Evolutionary conservation across 2,888 invertebrate genomes (phyloP).

Genomic region (Cephus nigrinus): DNA sequence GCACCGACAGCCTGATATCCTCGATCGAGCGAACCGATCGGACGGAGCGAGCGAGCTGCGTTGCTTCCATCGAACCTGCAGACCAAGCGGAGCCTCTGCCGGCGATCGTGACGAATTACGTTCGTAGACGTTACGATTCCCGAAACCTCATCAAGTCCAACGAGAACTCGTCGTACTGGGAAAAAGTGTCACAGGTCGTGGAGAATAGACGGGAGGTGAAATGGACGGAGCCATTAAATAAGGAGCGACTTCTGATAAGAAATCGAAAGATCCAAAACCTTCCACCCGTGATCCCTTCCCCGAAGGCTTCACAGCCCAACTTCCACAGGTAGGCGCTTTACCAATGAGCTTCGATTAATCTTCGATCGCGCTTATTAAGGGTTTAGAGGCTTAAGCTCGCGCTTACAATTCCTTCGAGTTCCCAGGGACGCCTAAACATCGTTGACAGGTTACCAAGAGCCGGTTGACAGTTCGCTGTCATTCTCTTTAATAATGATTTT

Average conservation of each 20-base stretch:
- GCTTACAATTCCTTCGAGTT: no score
- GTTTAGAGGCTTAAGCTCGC: no score
- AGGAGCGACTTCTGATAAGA: slow-evolving; percentile 28
- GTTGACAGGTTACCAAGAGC: no score
- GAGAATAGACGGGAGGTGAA: slow-evolving; percentile 34
- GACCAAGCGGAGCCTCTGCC: no score
- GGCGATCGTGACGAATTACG: no score
- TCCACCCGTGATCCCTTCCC: slow-evolving; percentile 37
- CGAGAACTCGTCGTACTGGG: slow-evolving; percentile 32
- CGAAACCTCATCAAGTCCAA: background rate
- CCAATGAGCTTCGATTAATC: background rate
- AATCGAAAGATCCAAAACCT: slow-evolving; percentile 36
- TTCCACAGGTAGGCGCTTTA: slow-evolving; percentile 32
- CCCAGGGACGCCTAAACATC: no score
- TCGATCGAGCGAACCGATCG: slow-evolving; percentile 32
- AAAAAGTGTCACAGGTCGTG: slow-evolving; percentile 31
- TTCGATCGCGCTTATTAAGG: background rate
- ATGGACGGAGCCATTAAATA: slow-evolving; percentile 26
- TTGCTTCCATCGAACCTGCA: no score
- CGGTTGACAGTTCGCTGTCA: no score
- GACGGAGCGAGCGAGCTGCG: no score
- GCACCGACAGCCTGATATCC: slow-evolving; percentile 45
- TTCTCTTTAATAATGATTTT: slow-evolving; percentile 3
- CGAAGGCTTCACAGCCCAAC: slow-evolving; percentile 21
- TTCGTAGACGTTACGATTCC: background rate